Conservation (phyloP, 1,140 invertebrate species). For the Eufriesea mexicana region DNA sequence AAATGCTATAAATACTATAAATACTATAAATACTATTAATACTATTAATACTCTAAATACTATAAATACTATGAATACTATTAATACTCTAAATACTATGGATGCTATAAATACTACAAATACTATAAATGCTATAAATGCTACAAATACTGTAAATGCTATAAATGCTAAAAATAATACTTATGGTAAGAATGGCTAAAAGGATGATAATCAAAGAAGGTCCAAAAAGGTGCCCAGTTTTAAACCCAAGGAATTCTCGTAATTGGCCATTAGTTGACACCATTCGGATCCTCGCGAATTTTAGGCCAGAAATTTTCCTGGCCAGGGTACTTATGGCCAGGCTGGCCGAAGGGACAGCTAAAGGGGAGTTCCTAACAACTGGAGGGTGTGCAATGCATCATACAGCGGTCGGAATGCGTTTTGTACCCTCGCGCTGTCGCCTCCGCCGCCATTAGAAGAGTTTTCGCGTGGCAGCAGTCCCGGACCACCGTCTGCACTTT, state of each 20-base stretch:
- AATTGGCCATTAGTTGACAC: constrained; percentile 9
- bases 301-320: neutral
- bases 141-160: no score
- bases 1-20: no score
- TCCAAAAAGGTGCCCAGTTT: neutral
- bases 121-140: no score
- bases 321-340: neutral
- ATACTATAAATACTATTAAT: no score
- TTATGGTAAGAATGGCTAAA: no score
- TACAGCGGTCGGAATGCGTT: constrained; percentile 56
- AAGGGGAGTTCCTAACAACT: constrained; percentile 40
- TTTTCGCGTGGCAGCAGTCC: no score
- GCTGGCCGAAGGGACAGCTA: neutral
- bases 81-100: no score
- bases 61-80: no score
- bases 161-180: no score
- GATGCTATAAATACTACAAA: no score
- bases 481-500: constrained; percentile 47
- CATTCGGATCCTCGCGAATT: constrained; percentile 1
- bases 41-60: no score
- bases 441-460: constrained; percentile 44
- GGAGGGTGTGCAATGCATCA: constrained; percentile 50
- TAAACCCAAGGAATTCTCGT: neutral
- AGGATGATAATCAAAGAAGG: no score
- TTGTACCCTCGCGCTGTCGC: constrained; percentile 38